Conservation (phyloP, 2,797 vertebrate species). For the Selene dorsalis region DNA sequence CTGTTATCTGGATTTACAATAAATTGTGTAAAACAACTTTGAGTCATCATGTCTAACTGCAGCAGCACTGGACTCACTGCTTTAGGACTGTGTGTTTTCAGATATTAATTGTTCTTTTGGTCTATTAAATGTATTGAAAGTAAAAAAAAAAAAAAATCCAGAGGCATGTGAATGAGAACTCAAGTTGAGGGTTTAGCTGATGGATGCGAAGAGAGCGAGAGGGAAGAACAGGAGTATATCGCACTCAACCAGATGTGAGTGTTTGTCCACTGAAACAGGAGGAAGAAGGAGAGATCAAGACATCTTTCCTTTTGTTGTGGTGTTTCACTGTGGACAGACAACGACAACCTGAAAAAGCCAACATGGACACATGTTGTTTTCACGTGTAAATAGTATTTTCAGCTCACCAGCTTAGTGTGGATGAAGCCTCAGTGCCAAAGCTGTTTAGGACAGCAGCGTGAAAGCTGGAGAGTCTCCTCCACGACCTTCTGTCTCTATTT, state of each 20-base stretch:
- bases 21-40: neutral
- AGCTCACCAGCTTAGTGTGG: constrained; percentile 4
- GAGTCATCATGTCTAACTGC: neutral
- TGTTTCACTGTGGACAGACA: neutral
- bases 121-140: neutral
- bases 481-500: constrained; percentile 4
- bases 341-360: neutral
- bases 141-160: too few species aligned
- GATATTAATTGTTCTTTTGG: neutral
- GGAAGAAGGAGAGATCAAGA: neutral
- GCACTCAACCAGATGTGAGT: constrained; percentile 4
- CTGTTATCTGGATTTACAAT: neutral
- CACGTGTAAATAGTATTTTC: constrained; percentile 29
- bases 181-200: neutral
- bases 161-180: neutral
- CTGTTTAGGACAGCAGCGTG: constrained; percentile 48
- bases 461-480: constrained; percentile 34
- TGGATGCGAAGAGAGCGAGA: neutral
- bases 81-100: neutral
- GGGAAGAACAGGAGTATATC: neutral
- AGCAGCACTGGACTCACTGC: neutral
- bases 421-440: constrained; percentile 35
- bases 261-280: neutral
- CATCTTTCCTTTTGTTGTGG: neutral
- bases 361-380: constrained; percentile 6